Evolutionary conservation across 2,113 vertebrate species (phyloP).

Genomic region (Mobula hypostoma): DNA sequence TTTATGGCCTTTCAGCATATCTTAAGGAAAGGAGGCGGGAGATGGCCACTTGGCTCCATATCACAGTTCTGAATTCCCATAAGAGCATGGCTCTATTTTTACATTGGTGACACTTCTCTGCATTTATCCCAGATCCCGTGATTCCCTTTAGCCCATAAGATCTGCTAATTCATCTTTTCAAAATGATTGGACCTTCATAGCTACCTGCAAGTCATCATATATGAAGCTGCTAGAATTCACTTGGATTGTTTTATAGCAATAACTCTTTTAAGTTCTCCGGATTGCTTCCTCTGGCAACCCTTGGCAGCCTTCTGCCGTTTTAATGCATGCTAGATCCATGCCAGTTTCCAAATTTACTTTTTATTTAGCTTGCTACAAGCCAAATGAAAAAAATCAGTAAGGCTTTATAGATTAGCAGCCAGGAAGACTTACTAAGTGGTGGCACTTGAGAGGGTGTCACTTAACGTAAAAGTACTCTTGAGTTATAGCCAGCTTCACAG

Average conservation of each 20-base stretch:
- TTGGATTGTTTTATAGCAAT: not conserved
- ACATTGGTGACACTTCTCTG: too few species aligned
- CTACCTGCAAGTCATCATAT: not conserved
- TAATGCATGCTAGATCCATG: not conserved
- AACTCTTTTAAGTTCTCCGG: not conserved
- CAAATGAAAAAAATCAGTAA: not conserved
- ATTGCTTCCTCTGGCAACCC: not conserved
- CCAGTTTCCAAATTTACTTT: not conserved
- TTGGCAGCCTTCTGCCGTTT: not conserved
- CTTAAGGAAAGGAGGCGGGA: too few species aligned
- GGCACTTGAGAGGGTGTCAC: not conserved
- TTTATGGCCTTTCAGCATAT: too few species aligned
- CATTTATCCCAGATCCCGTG: too few species aligned
- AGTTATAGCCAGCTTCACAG: not conserved
- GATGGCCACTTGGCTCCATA: too few species aligned
- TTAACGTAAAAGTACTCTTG: not conserved
- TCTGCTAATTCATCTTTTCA: not conserved
- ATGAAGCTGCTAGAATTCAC: not conserved
- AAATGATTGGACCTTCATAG: not conserved
- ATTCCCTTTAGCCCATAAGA: not conserved
- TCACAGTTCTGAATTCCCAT: too few species aligned
- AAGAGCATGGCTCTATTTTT: too few species aligned
- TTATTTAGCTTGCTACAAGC: not conserved
- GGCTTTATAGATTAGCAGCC: not conserved
- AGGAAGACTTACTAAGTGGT: not conserved